These are phyloP conservation scores for Tauraco erythrolophus DNA, from an alignment of 2,113 vertebrate species.

Conservation along the genomic window DNA sequence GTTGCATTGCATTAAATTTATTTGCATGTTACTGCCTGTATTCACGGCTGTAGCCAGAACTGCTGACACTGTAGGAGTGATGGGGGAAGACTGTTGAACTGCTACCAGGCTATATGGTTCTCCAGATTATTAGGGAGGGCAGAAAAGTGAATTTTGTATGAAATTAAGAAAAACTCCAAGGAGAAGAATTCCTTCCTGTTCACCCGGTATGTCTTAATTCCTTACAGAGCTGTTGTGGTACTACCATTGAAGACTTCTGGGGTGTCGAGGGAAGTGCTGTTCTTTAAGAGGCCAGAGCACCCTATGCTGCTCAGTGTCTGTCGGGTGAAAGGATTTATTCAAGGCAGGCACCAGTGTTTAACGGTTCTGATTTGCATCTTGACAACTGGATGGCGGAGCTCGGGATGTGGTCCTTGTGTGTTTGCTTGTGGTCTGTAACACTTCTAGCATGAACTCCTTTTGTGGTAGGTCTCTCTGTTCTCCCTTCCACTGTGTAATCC, in stretches of 20 bases:
- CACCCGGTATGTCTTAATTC: fast-evolving
- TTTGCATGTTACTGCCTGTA: conserved; percentile 28
- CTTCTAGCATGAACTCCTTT: not conserved
- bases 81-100: not conserved
- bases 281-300: not conserved
- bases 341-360: not conserved
- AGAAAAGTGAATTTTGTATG: not conserved
- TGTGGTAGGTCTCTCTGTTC: not conserved
- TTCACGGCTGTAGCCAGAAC: not conserved
- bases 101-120: not conserved
- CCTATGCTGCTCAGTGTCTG: not conserved
- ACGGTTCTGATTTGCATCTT: not conserved
- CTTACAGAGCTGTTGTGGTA: not conserved
- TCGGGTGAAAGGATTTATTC: not conserved
- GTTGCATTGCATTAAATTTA: not conserved
- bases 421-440: not conserved
- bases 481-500: not conserved
- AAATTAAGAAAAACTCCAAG: not conserved
- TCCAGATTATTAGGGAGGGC: not conserved
- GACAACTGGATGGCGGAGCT: not conserved
- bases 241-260: not conserved
- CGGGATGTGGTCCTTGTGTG: not conserved
- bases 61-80: conserved; percentile 5
- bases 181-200: not conserved
- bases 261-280: not conserved